A percentile compares a stretch with the other conserved stretches of the same genome.
These are phyloP conservation scores for Tragelaphus imberbis DNA, from an alignment of 2,113 vertebrate species.

Conservation along the genomic window DNA sequence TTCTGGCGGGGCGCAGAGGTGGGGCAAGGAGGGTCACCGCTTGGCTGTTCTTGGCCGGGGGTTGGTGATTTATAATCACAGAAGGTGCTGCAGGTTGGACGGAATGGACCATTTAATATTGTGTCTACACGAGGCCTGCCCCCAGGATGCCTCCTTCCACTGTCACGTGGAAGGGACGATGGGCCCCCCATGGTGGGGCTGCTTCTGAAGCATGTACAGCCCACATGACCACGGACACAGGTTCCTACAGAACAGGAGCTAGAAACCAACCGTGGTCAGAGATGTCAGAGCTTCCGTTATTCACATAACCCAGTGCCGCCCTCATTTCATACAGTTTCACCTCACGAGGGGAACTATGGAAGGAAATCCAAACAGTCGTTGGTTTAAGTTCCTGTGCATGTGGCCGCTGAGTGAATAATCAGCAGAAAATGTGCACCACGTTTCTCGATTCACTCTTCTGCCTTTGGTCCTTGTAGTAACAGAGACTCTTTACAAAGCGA, in stretches of 20 bases:
- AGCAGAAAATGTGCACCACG: no score
- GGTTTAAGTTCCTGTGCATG: not conserved
- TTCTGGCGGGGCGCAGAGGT: not conserved
- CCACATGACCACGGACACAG: not conserved
- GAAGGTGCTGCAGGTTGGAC: not conserved
- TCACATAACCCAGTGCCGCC: not conserved
- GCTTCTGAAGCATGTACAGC: not conserved
- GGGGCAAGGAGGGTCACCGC: not conserved
- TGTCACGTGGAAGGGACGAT: not conserved
- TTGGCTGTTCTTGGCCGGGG: not conserved
- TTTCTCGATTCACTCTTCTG: not conserved
- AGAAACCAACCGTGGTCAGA: constrained; percentile 2
- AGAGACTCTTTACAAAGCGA: not conserved
- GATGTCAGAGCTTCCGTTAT: not conserved
- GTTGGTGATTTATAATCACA: not conserved
- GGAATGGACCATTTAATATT: not conserved
- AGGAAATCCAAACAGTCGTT: not conserved
- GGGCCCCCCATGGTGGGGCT: not conserved
- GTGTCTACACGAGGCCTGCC: not conserved
- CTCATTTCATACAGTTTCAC: not conserved
- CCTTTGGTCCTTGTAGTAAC: not conserved
- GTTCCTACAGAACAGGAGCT: constrained; percentile 6
- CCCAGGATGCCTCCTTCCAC: not conserved
- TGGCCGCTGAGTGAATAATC: not conserved
- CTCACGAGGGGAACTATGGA: no score